Conservation (phyloP, 2,888 invertebrate species). For the Copidosoma aretas region DNA sequence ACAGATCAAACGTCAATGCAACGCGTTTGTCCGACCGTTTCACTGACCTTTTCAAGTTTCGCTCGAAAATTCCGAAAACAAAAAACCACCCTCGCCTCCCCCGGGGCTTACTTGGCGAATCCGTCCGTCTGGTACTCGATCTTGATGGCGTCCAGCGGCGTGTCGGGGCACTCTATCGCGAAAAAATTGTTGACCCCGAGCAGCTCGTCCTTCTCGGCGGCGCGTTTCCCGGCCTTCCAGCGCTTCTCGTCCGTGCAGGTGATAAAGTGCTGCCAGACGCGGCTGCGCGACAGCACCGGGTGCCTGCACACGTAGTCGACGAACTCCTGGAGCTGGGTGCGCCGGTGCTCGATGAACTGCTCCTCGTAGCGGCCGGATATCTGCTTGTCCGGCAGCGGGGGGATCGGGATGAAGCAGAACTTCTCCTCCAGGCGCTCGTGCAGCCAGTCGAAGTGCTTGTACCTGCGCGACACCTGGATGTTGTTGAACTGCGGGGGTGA, state of each 20-base stretch:
- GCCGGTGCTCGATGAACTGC: conserved; percentile 92
- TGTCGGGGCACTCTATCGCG: conserved; percentile 84
- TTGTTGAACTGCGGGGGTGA: conserved; percentile 74
- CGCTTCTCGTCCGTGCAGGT: conserved; percentile 96
- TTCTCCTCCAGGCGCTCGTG: conserved; percentile 93
- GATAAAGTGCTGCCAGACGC: conserved; percentile 96
- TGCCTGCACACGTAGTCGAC: conserved; percentile 96
- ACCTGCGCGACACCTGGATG: conserved; percentile 90
- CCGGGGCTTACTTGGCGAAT: conserved; percentile 66
- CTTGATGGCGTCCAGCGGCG: conserved; percentile 72
- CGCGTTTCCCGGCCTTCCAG: conserved; percentile 96
- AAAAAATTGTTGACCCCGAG: conserved; percentile 90
- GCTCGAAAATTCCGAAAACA: too few species aligned
- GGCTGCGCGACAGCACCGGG: conserved; percentile 89
- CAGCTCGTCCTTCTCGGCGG: conserved; percentile 92
- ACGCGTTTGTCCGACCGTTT: too few species aligned
- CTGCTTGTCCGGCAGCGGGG: conserved; percentile 97
- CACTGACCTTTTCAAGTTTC: too few species aligned
- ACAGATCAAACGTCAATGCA: too few species aligned
- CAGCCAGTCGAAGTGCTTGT: conserved; percentile 99
- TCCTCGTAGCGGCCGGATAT: conserved; percentile 97
- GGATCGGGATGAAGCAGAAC: conserved; percentile 92
- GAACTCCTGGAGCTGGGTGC: conserved; percentile 94
- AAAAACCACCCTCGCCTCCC: too few species aligned
- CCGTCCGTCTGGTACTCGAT: conserved; percentile 85